Evolutionary conservation across 2,888 invertebrate species (phyloP), one percentile per base, ranked within the genome.

Genomic region (Cephus runcator): DNA sequence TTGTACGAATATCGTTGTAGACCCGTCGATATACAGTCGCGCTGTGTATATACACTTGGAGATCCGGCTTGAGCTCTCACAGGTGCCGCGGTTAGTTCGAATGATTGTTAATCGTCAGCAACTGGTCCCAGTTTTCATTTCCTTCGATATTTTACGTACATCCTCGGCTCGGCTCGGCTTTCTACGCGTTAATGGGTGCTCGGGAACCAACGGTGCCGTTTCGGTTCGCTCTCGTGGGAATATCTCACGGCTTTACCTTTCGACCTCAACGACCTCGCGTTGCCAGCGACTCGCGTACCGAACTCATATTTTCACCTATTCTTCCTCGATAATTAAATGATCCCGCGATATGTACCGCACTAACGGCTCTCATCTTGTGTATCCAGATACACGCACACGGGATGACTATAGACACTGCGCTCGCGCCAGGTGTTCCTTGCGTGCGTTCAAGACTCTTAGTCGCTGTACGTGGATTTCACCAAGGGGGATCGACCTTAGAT

Each of bases 181-280:
- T 56, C 56, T 56, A 56, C 56, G 56, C 23, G 56, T 56, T 56
- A 56, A 56, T 56, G 23, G 56, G 4, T 1, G 40, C 75, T 3
- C 69, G 71, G 76, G 77, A 74, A 77, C 78, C 77, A 79, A 80
- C 81, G 79, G 78, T 76, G 79, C 77, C 68, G 77, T 75, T 78
- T 74, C 71, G 81, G 78, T 78, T 81, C 1, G n/a, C 35, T 83
- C 84, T 86, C 88, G 88, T 88, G 89, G 88, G 89, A 90, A 89
- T 86, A 87, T 90, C 88, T 88, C 89, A 89, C 88, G 88, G 87
- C 81, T 85, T 80, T 81, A 84, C 88, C 86, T 88, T 87, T 81
- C 83, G 88, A 89, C 87, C 87, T 85, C 75, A 35, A 36, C 77
- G 78, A 80, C 80, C 81, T 80, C 77, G 79, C 82, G 36, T 76